Base-by-base conservation (phyloP, 2,113 vertebrate genomes). In the Ptilonorhynchus violaceus region DNA sequence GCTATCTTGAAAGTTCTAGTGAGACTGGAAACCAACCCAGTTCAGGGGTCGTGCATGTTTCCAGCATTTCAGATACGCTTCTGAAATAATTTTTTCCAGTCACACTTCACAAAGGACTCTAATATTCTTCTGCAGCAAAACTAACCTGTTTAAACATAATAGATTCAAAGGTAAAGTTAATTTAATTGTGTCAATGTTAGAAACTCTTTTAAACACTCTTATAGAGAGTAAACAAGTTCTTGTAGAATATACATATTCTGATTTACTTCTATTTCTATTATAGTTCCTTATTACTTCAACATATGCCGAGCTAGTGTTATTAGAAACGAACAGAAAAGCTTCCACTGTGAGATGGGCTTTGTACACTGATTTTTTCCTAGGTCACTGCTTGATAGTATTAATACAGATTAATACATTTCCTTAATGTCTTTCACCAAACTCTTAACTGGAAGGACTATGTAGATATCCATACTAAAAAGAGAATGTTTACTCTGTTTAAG, bases 61-160 rank as follows among this genome's bases (percentile, higher is more conserved):
- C 47, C 52, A 85, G 35, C 39, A 64, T 47, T 89, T 77, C 63
- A 84, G 44, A 69, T 49, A 53, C 2, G 17, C 52, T 90, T 72
- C 19, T 70, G 44, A 53, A 79, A 50, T 11, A 20, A 7, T 47
- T 77, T 79, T 73, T 93, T 62, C 39, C 76, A 84, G 42, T 74
- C 39, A 39, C 27, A 13, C 13, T 64, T 31, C 35, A 50, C 30
- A 84, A 86, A 90, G 31, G 53, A 72, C 23, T 79, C 49, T 39
- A 50, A 84, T 62, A 62, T n/a, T 63, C 50, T 79, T 60, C 68
- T 92, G 80, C 44, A 89, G 67, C 47, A 82, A 75, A 85, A 63
- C 11, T 5, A 50, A 50, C 14, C 46, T 50, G 9, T 63, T 86
- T 30, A 75, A 92, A 64, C 15, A 30, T 3, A 82, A 44, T 13